Evolutionary conservation across 2,113 vertebrate species (phyloP).

Genomic region (Oreamnos americanus): DNA sequence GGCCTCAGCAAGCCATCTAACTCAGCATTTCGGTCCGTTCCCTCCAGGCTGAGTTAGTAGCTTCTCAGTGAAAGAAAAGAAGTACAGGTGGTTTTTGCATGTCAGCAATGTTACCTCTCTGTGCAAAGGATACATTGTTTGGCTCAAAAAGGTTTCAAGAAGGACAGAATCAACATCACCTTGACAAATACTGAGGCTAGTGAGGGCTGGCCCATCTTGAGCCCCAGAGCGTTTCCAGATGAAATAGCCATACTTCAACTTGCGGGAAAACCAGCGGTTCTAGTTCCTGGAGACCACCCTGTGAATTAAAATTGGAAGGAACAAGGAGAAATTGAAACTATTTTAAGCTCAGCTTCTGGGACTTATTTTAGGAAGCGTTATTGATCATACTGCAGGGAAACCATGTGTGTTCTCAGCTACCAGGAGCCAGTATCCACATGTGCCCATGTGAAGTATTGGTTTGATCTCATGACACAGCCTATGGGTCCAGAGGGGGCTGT

Average conservation of each 20-base stretch:
- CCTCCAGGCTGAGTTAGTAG: background rate
- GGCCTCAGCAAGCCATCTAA: background rate
- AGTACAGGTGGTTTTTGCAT: background rate
- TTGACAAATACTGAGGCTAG: background rate
- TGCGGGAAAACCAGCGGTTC: slow-evolving; percentile 41
- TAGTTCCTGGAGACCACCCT: slow-evolving; percentile 54
- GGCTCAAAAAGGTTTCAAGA: background rate
- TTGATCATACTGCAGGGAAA: slow-evolving; percentile 58
- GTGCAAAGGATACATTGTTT: slow-evolving; percentile 1
- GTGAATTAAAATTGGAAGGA: slow-evolving; percentile 42
- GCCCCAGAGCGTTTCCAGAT: background rate
- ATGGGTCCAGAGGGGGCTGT: background rate
- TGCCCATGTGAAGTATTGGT: background rate
- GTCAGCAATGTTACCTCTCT: background rate
- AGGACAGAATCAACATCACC: background rate
- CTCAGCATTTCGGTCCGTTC: background rate
- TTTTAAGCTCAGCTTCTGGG: slow-evolving; percentile 54
- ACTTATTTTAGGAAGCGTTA: slow-evolving; percentile 64
- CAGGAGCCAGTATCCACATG: background rate
- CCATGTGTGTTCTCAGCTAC: background rate
- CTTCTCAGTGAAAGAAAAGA: background rate
- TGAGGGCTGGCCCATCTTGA: background rate
- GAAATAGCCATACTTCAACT: background rate
- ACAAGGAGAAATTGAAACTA: slow-evolving; percentile 44
- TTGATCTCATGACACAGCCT: background rate